phyloP scores from a whole-genome alignment of 37 sponge, comb jelly and placozoan genomes.

The Haliclona indistincta region DNA sequence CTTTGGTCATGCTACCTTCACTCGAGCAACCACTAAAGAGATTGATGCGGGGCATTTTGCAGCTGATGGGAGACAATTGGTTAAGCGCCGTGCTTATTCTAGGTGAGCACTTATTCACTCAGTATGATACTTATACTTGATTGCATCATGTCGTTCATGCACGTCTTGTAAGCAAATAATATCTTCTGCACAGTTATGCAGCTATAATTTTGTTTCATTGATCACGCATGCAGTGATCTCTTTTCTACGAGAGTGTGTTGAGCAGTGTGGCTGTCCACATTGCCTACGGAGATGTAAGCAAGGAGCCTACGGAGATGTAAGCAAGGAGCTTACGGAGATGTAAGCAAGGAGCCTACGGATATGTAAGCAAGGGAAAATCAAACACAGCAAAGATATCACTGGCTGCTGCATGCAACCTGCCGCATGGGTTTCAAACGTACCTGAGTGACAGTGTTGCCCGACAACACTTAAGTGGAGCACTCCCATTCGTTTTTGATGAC shows the following conservation, averaged over 20 bases:
- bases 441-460: no score
- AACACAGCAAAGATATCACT: constrained; percentile 4
- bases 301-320: no score
- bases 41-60: neutral
- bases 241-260: no score
- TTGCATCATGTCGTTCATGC: neutral
- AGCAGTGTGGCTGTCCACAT: constrained; percentile 23
- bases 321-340: no score
- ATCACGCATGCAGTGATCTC: no score
- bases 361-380: constrained; percentile 12
- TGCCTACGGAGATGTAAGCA: no score
- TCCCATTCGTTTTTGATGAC: no score
- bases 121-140: neutral
- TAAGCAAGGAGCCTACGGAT: no score
- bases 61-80: neutral
- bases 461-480: no score
- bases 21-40: constrained; percentile 1
- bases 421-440: constrained; percentile 3
- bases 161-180: no score
- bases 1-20: neutral
- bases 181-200: no score
- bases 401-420: constrained; percentile 13
- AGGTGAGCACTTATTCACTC: neutral
- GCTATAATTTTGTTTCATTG: no score
- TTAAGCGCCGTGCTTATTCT: constrained; percentile 10